Evolutionary conservation across 2,888 invertebrate species (phyloP).

Genomic region (Ecliptopera silaceata): DNA sequence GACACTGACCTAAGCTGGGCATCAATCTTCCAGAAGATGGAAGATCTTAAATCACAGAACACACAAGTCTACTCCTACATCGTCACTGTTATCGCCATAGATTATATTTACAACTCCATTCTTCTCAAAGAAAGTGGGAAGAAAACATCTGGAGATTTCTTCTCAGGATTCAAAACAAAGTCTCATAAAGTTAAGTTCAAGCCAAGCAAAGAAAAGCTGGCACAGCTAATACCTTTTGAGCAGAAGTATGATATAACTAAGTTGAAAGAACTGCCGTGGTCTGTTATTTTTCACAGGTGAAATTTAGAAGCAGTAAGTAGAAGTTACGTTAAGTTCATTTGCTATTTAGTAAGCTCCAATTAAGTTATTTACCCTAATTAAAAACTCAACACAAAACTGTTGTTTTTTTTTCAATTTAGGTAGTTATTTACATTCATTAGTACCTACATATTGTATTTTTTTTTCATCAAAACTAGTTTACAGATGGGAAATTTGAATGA

Average conservation of each 20-base stretch:
- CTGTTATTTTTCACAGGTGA: slow-evolving; percentile 67
- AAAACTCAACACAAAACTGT: not conserved
- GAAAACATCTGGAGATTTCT: slow-evolving; percentile 36
- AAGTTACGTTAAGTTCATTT: slow-evolving; percentile 19
- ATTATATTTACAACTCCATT: slow-evolving; percentile 66
- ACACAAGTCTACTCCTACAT: slow-evolving; percentile 65
- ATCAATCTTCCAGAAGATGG: slow-evolving; percentile 62
- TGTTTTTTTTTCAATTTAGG: too few relatives aligned
- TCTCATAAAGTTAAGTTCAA: slow-evolving; percentile 39
- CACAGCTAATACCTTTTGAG: slow-evolving; percentile 48
- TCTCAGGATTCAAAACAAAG: slow-evolving; percentile 38
- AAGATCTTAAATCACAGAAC: slow-evolving; percentile 50
- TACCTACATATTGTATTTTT: too few relatives aligned
- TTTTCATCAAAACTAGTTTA: not conserved
- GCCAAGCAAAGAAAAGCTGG: slow-evolving; percentile 40
- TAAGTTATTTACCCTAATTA: slow-evolving; percentile 2
- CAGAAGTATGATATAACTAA: slow-evolving; percentile 58
- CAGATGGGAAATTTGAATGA: not conserved
- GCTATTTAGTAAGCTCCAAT: slow-evolving; percentile 14
- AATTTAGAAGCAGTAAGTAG: slow-evolving; percentile 5
- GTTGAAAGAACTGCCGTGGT: slow-evolving; percentile 68
- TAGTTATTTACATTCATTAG: too few relatives aligned
- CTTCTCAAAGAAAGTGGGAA: slow-evolving; percentile 46
- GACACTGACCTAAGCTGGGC: slow-evolving; percentile 57
- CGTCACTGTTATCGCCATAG: slow-evolving; percentile 61